These are phyloP conservation scores for Columba guinea DNA, from an alignment of 2,797 vertebrate species.

Conservation along the genomic window DNA sequence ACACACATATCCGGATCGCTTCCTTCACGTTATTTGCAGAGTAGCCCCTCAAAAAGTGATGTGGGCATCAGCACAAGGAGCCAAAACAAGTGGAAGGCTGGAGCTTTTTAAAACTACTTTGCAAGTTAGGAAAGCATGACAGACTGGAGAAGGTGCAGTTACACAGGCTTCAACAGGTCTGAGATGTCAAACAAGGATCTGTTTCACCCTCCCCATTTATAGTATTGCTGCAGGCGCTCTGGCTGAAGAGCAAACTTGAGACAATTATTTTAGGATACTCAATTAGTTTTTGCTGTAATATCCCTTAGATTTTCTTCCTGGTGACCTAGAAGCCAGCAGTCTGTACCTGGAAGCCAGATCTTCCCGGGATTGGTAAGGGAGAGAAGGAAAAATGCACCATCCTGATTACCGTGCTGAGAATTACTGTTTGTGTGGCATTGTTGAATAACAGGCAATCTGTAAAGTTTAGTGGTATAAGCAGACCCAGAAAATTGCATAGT, in stretches of 20 bases:
- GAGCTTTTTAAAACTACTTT: background rate
- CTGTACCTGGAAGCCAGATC: background rate
- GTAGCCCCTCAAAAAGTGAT: background rate
- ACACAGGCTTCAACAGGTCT: background rate
- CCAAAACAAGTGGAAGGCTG: background rate
- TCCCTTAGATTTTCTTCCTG: background rate
- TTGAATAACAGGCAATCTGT: background rate
- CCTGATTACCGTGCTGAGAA: background rate
- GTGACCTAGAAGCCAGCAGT: background rate
- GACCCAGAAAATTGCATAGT: background rate
- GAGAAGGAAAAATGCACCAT: background rate
- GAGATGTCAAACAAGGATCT: background rate
- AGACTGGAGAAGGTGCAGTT: background rate
- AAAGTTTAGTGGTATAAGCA: background rate
- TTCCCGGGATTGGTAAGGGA: background rate
- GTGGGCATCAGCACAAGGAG: background rate
- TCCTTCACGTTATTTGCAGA: background rate
- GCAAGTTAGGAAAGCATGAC: background rate
- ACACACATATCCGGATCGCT: accelerated
- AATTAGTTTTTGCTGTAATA: background rate
- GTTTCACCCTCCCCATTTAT: background rate
- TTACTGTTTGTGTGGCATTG: background rate
- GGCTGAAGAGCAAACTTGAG: background rate
- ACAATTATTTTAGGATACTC: background rate
- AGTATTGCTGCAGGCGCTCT: background rate